Base-by-base conservation (phyloP, 2,888 invertebrate genomes). In the Adineta ricciae region DNA sequence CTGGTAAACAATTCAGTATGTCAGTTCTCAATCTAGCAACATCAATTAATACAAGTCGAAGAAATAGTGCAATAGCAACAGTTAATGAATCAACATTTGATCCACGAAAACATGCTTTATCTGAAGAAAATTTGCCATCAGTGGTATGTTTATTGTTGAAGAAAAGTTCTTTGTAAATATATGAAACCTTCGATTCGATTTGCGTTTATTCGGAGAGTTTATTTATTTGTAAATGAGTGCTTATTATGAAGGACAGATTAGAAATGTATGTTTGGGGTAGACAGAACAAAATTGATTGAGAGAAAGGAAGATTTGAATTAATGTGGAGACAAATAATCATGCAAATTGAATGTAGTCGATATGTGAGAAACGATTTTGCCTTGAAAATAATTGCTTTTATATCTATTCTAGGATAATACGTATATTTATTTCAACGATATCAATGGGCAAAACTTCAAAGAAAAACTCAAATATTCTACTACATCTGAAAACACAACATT, bases 371-470 rank as follows among this genome's bases (percentile, higher is more conserved):
- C 2, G n/a, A 16, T 32, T 32, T 32, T 19, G 7, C 64, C 64
- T 64, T 64, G 64, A 19, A 0, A 32, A 64, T 64, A 64, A 64
- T 64, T 64, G 64, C 24, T 1, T 78, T 2, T 21, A 32, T 41
- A 5, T 41, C 32, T 41, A 9, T 41, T n/a, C n/a, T 78, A 78
- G 78, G 78, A 78, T 78, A 41, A 38, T 78, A 41, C 41, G n/a
- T 78, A 78, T n/a, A 41, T 78, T 78, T 78, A 78, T 78, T 78
- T 78, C n/a, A 41, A 14, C 19, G 27, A 78, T 78, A 78, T 78
- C 24, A 38, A 41, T 78, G 78, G 78, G n/a, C 9, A 78, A 78
- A 78, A 78, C 41, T 41, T 78, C 41, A 78, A 78, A 78, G 78
- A 78, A 78, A 24, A 78, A 41, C n/a, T 78, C 4, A 78, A 78